phyloP scores from a whole-genome alignment of 2,797 vertebrate genomes.

The Poeciliopsis presidionis region DNA sequence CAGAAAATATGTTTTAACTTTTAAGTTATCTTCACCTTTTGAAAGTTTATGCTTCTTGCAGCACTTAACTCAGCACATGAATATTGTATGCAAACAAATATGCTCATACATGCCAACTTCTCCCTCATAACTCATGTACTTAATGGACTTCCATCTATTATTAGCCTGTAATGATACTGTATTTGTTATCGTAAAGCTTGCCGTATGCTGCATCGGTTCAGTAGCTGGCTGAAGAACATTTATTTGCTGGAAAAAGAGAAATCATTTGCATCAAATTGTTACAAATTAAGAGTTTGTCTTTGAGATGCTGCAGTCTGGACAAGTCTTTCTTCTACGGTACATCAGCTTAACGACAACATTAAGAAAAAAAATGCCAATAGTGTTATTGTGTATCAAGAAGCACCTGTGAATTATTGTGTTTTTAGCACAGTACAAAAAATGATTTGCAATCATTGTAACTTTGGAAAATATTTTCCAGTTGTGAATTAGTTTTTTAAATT shows the following conservation, averaged over 20 bases:
- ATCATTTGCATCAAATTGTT: conserved; percentile 57
- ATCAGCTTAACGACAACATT: conserved; percentile 64
- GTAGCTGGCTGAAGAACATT: conserved; percentile 65
- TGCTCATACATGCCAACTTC: conserved; percentile 50
- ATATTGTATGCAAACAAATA: conserved; percentile 66
- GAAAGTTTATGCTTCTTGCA: conserved; percentile 46
- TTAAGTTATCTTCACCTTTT: conserved; percentile 47
- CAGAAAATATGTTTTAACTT: conserved; percentile 48
- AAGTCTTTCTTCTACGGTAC: conserved; percentile 51
- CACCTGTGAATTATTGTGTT: conserved; percentile 57
- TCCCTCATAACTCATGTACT: conserved; percentile 46
- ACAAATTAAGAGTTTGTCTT: conserved; percentile 43
- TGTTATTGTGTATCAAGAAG: conserved; percentile 55
- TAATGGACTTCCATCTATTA: conserved; percentile 68
- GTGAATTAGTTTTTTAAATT: conserved; percentile 6
- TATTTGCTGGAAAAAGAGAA: conserved; percentile 64
- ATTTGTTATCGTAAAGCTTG: conserved; percentile 69
- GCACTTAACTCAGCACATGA: conserved; percentile 56
- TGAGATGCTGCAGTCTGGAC: conserved; percentile 58
- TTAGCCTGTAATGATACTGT: conserved; percentile 64
- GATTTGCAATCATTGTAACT: conserved; percentile 37
- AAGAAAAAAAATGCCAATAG: conserved; percentile 53
- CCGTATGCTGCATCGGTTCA: conserved; percentile 64
- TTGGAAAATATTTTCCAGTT: conserved; percentile 43
- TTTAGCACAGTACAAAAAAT: conserved; percentile 51